phyloP scores from a whole-genome alignment of 92 coral and sea anemone genomes.

The Bergia sp. region DNA sequence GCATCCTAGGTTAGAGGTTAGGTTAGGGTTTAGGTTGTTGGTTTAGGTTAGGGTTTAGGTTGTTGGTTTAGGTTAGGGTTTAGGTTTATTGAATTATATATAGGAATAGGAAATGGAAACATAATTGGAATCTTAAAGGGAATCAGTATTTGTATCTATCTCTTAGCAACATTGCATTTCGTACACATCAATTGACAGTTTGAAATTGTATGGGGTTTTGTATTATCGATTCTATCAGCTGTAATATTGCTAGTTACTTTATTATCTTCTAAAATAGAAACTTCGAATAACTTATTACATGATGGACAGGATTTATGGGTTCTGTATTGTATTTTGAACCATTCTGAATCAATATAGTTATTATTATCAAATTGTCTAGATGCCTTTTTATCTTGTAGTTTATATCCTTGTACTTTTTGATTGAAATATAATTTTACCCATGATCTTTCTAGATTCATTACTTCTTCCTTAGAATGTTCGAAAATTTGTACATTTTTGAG shows the following conservation, averaged over 20 bases:
- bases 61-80: too few relatives aligned
- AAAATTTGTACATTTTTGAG: conserved; percentile 21
- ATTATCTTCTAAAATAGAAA: too few relatives aligned
- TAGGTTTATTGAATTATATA: too few relatives aligned
- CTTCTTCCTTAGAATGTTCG: conserved; percentile 5
- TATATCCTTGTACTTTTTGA: neutral
- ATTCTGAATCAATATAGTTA: too few relatives aligned
- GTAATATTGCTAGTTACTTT: neutral
- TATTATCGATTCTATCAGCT: neutral
- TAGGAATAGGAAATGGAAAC: too few relatives aligned
- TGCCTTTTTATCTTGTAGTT: neutral
- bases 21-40: too few relatives aligned
- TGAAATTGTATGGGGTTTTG: neutral
- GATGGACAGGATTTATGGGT: neutral
- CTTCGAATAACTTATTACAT: neutral
- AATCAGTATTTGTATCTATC: neutral
- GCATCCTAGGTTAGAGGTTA: too few relatives aligned
- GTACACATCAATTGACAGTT: neutral
- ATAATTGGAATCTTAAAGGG: too few relatives aligned
- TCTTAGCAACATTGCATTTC: neutral
- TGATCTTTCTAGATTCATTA: conserved; percentile 6
- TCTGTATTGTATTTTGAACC: neutral
- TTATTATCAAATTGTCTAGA: too few relatives aligned
- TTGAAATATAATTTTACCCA: conserved; percentile 30
- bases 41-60: too few relatives aligned